Base-by-base conservation (phyloP, 2,888 invertebrate species). In the Trichogramma dendrolimi region DNA sequence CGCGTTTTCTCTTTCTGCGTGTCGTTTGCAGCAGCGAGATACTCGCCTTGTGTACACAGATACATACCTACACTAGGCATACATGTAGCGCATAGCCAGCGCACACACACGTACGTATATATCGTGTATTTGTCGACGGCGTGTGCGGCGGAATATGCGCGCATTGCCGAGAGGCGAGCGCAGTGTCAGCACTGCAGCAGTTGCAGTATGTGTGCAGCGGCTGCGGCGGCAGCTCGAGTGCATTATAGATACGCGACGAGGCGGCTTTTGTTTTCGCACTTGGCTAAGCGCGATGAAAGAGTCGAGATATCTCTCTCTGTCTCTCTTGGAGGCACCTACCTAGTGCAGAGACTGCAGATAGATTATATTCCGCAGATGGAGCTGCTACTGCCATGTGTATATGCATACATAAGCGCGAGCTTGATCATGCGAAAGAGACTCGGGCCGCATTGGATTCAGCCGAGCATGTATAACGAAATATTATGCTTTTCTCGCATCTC, bases 111-210 rank as follows among this genome's bases (percentile, higher is more conserved):
- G 27, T 27, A 27, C 3, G 27, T 27, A 3, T 27, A 27, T 27
- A 27, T 55, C 49, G 11, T 48, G 8, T 14, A 14, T 14, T 14
- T 14, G 48, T 48, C 11, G 48, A 48, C 11, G 14, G 48, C 11
- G 48, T 14, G 51, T 10, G 41, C 57, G 27, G 44, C 57, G 57
- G 49, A 56, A 57, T 57, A 61, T 53, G 49, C 55, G 43, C 38
- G 48, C 7, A 11, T 27, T 4, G 48, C 61, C 44, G 38, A 56
- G 51, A 55, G 55, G 38, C 14, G 54, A 39, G 54, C 49, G 43
- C 14, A 44, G 41, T 27, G 46, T 8, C 6, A 55, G 49, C 43
- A 55, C 8, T 60, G 14, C n/a, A 39, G 55, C 41, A 11, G 53
- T 48, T 54, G 47, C 54, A 27, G 54, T 55, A 50, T 46, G 54